phyloP scores from a whole-genome alignment of 2,113 vertebrate genomes.

The Ursus arctos region DNA sequence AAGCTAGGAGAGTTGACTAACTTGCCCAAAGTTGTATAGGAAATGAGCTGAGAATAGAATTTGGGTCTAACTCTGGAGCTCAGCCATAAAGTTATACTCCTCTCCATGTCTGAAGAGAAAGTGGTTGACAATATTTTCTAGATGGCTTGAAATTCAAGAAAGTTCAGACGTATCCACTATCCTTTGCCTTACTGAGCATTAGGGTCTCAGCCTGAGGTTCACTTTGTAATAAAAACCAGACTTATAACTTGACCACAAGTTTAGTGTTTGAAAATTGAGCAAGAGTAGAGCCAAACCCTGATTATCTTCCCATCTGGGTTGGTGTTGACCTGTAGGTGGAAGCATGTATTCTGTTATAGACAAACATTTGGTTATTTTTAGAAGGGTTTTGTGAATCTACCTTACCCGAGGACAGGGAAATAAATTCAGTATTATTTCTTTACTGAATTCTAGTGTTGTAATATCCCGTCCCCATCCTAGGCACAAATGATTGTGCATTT shows the following conservation, averaged over 20 bases:
- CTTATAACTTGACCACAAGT: conserved; percentile 26
- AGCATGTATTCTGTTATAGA: conserved; percentile 9
- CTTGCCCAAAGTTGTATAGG: neutral
- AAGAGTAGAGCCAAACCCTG: neutral
- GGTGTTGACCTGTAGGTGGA: neutral
- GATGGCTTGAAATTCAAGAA: neutral
- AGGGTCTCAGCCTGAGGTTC: neutral
- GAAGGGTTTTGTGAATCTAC: conserved; percentile 15
- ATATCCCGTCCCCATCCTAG: neutral
- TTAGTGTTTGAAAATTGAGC: conserved; percentile 47
- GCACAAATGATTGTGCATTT: neutral
- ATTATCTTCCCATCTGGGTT: conserved; percentile 29
- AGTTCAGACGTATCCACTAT: neutral
- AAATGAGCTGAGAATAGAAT: neutral
- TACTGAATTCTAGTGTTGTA: neutral
- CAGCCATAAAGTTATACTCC: neutral
- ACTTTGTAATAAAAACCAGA: neutral
- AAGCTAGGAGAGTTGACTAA: neutral
- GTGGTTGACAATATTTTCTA: neutral
- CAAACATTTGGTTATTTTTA: neutral
- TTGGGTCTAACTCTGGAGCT: neutral
- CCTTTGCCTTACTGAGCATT: neutral
- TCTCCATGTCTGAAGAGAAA: neutral
- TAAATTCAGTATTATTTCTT: conserved; percentile 35
- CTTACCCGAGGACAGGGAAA: conserved; percentile 18